Percentiles rank a stretch among this genome's conserved stretches.
Conservation (phyloP, 1,140 invertebrate genomes). For the Cotesia chilonis region DNA sequence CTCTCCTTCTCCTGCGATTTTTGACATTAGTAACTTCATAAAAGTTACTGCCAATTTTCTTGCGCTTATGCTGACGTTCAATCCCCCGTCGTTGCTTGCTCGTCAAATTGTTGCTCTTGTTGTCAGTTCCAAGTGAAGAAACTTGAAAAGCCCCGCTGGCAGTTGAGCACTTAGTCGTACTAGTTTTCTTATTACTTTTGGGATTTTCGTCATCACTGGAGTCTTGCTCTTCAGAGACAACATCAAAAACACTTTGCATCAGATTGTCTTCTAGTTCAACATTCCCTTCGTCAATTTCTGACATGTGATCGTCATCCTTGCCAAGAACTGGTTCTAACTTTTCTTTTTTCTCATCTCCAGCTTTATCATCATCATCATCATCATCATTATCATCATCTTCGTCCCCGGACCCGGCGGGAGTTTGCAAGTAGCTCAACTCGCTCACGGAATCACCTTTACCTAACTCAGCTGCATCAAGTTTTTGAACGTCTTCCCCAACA, state of each 20-base stretch:
- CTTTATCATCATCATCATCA: conserved; percentile 17
- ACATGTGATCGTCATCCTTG: conserved; percentile 33
- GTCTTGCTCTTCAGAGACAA: conserved; percentile 52
- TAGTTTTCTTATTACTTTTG: too few species aligned
- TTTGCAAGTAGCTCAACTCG: conserved; percentile 40
- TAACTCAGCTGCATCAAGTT: conserved; percentile 40
- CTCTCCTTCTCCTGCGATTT: conserved; percentile 77
- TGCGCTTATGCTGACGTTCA: conserved; percentile 78
- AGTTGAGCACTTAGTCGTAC: conserved; percentile 51
- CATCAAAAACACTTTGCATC: conserved; percentile 57
- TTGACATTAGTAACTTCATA: conserved; percentile 94
- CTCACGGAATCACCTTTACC: conserved; percentile 64
- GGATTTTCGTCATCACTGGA: conserved; percentile 62
- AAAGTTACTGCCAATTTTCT: conserved; percentile 92
- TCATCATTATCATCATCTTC: conserved; percentile 44
- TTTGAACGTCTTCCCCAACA: conserved; percentile 69
- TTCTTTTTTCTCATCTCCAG: conserved; percentile 45
- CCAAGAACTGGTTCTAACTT: conserved; percentile 32
- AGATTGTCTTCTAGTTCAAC: conserved; percentile 54
- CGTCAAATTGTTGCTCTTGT: conserved; percentile 69
- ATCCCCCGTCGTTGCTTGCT: conserved; percentile 80
- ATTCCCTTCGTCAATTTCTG: conserved; percentile 50
- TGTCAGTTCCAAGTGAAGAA: conserved; percentile 58
- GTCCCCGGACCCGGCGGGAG: conserved; percentile 36
- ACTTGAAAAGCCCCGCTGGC: conserved; percentile 73